Evolutionary conservation across 2,888 invertebrate species (phyloP), one percentile per base, ranked within the genome.

Genomic region (Bellardia bayeri): DNA sequence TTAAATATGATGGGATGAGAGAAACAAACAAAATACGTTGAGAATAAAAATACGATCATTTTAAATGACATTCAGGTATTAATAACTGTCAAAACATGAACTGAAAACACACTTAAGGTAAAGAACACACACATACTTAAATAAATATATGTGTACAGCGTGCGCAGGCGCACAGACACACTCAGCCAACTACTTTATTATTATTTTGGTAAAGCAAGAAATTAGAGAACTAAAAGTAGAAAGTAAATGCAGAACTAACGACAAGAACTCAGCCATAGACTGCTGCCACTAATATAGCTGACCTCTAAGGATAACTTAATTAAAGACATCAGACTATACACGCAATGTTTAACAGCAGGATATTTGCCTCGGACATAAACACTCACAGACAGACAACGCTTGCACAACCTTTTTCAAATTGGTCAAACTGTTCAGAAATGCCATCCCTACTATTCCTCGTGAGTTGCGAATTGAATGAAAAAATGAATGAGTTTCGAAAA

Each of bases 1-100:
- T 33, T 42, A 63, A 71, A 56, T 45, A 13, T 49, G 56, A 68
- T 56, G 6, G 16, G 33, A 51, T 13, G 16, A 69, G 51, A 68
- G 11, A 58, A 61, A 37, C 11, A 42, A 54, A 16, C 13, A 72
- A 72, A 61, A 71, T 30, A 75, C 33, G 45, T 61, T 54, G 74
- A 78, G 68, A 76, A 63, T 81, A 82, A 87, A 89, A 91, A 91
- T 90, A 90, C 90, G 91, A 91, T 90, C 91, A 92, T 90, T 89
- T 91, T 11, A 90, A 91, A 91, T 90, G 90, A 92, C 92, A 92
- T 91, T 91, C 93, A 91, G 91, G 91, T 92, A 93, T 92, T 93
- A 92, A 92, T 93, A 92, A 92, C 90, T 92, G 93, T 93, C 92
- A 93, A 93, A 93, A 93, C 92, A 93, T 89, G 90, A 87, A 90